Percentiles rank a stretch among this genome's conserved stretches.
Evolutionary conservation across 2,888 invertebrate genomes (phyloP).

Genomic region (Sericinus montela): DNA sequence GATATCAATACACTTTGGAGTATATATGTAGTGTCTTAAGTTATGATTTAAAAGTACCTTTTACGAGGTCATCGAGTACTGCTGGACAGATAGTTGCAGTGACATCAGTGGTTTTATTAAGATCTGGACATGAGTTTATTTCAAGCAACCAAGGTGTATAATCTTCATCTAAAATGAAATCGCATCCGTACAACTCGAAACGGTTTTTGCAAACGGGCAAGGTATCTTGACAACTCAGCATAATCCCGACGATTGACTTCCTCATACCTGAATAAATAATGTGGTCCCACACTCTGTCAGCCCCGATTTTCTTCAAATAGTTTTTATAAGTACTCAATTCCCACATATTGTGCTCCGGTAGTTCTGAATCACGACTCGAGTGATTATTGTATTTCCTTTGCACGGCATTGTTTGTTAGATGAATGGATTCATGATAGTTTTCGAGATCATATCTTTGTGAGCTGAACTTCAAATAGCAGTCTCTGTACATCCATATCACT

Average conservation of each 20-base stretch:
- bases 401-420: constrained; percentile 92
- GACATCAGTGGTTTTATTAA: constrained; percentile 88
- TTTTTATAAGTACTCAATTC: constrained; percentile 84
- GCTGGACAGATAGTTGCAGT: constrained; percentile 90
- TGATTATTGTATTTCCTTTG: constrained; percentile 85
- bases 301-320: constrained; percentile 78
- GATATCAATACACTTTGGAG: no score
- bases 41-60: constrained; percentile 82
- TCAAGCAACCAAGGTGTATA: constrained; percentile 94
- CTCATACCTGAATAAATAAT: constrained; percentile 92
- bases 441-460: constrained; percentile 88
- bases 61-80: constrained; percentile 90
- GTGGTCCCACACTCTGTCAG: constrained; percentile 83
- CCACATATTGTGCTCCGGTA: constrained; percentile 93
- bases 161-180: constrained; percentile 93
- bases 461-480: constrained; percentile 92
- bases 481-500: constrained; percentile 91
- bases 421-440: constrained; percentile 90
- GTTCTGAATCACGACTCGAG: constrained; percentile 71
- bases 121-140: constrained; percentile 93
- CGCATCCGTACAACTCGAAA: constrained; percentile 95
- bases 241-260: constrained; percentile 87
- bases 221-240: constrained; percentile 88
- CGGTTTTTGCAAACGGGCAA: constrained; percentile 84
- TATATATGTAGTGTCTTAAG: no score